Evolutionary conservation across 2,113 vertebrate genomes (phyloP).

Genomic region (Oncorhynchus keta): DNA sequence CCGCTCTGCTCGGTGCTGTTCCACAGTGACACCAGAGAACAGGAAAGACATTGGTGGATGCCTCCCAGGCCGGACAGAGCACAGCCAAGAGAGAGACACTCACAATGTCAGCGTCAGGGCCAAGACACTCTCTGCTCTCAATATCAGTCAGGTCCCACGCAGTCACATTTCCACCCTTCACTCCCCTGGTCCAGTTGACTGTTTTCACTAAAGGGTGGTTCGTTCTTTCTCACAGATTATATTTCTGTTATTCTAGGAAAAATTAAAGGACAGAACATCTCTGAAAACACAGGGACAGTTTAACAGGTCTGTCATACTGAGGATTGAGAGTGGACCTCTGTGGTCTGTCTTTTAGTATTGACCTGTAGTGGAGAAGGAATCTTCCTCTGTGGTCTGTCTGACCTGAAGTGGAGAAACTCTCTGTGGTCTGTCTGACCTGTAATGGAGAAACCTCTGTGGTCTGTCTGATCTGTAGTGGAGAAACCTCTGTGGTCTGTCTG

Average conservation of each 20-base stretch:
- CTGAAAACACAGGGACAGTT: background rate
- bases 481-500: too few species aligned
- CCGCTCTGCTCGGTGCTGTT: constrained; percentile 42
- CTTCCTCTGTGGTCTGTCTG: too few species aligned
- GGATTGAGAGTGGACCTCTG: too few species aligned
- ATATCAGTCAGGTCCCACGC: background rate
- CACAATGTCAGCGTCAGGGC: too few species aligned
- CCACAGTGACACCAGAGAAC: constrained; percentile 31
- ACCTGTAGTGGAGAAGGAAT: too few species aligned
- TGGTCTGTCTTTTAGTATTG: too few species aligned
- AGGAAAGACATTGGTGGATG: constrained; percentile 50
- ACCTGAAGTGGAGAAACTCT: too few species aligned
- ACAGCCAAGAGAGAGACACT: too few species aligned
- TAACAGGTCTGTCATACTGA: background rate
- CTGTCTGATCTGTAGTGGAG: too few species aligned
- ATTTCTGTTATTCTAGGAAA: background rate
- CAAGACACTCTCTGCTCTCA: background rate
- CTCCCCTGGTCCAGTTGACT: background rate
- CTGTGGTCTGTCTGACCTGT: too few species aligned
- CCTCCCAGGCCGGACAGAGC: background rate
- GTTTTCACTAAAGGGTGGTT: background rate
- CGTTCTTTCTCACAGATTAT: background rate
- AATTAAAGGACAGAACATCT: background rate
- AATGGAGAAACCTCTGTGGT: too few species aligned
- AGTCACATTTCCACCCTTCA: background rate